These are phyloP conservation scores for Rhynchomys soricoides DNA, from an alignment of 2,113 vertebrate species.

Conservation along the genomic window DNA sequence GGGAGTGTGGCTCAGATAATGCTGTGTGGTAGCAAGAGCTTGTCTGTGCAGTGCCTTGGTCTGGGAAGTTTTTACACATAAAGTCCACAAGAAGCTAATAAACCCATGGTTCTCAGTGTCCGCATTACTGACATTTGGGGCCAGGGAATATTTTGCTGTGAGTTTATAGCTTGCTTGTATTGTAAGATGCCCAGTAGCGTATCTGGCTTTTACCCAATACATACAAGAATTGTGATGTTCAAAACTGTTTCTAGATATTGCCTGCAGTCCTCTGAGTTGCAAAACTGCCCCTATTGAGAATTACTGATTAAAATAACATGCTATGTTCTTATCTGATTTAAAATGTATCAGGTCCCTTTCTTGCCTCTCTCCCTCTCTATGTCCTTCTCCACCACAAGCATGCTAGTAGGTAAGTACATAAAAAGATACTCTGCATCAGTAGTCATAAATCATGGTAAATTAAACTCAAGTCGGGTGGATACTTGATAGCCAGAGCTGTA, in stretches of 20 bases:
- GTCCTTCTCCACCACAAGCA: background rate
- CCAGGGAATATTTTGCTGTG: background rate
- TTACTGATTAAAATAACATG: background rate
- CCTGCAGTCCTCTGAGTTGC: background rate
- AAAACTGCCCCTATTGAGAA: background rate
- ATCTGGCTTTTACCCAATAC: background rate
- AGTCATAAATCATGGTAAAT: background rate
- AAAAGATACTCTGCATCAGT: background rate
- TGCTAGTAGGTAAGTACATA: background rate
- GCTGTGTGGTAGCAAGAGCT: background rate
- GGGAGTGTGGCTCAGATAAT: background rate
- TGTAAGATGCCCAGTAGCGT: background rate
- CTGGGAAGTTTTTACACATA: background rate
- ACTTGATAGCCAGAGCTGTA: background rate
- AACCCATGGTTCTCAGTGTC: background rate
- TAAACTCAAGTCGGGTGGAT: background rate
- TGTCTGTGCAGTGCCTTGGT: background rate
- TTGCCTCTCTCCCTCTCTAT: background rate
- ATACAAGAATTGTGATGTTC: background rate
- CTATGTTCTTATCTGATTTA: background rate
- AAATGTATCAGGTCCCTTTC: background rate
- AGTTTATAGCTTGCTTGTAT: background rate
- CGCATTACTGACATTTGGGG: background rate
- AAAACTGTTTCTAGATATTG: background rate
- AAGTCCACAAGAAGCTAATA: background rate